Evolutionary conservation across 2,113 vertebrate genomes (phyloP), one percentile per base, ranked within the genome.

Genomic region (Arizona elegans): DNA sequence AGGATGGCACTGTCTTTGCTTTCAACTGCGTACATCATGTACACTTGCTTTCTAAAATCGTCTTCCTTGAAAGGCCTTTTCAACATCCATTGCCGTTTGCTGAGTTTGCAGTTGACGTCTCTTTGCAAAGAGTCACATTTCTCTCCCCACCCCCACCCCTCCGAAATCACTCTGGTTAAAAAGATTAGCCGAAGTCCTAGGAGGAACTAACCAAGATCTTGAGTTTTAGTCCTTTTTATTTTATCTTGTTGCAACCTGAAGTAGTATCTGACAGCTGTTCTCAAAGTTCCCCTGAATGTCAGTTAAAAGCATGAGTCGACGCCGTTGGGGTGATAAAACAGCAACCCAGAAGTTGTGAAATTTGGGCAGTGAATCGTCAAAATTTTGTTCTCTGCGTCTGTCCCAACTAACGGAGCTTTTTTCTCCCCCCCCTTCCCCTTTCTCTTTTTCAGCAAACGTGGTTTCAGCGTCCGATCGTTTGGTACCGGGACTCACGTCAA

Each of bases 401-500:
- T n/a, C 26, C n/a, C 75, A 0, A 86, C 88, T 96, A 38, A 97
- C 17, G 23, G 29, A 5, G 2, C 13, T 5, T 29, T 47, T 26
- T 26, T 75, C 4, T 58, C 24, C 11, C 21, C 12, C 21, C 1
- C 21, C 94, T 70, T 96, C 17, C 47, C 43, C 75, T 87, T 97
- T 43, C 47, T 99, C 96, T 97, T 94, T 97, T 98, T 92, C 98
- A 99, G 99, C 97, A 99, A 99, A 97, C 98, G 99, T 92, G 99
- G 99, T 94, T 99, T 99, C 97, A 99, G 99, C 0, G 99, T 99
- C 55, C 98, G 99, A 7, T 99, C 99, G 92, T 99, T 99, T 87
- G 99, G 99, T 93, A 99, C 99, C 0, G 99, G 99, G 93, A 98
- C 98, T 94, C 99, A 99, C 0, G 99, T 99, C 97, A 99, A 99